Conservation (phyloP, 2,888 invertebrate species). For the Lapara coniferarum region DNA sequence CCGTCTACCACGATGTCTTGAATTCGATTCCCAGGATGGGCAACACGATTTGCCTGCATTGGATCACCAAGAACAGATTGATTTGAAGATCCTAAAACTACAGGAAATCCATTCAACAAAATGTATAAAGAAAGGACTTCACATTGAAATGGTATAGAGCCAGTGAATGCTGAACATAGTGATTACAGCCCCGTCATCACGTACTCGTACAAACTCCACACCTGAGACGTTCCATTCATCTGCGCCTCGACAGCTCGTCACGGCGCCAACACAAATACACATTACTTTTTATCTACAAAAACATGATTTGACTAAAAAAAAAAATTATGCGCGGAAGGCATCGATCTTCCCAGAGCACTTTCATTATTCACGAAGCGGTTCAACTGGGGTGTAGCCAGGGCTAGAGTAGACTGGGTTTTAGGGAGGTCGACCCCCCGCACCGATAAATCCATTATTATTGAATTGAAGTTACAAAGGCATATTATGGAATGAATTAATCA, state of each 20-base stretch:
- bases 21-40: too few species aligned
- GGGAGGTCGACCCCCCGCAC: neutral
- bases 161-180: too few species aligned
- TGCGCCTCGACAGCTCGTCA: neutral
- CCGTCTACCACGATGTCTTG: too few species aligned
- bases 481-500: neutral
- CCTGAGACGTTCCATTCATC: constrained; percentile 6
- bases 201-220: constrained; percentile 1
- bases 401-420: neutral
- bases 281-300: constrained; percentile 28
- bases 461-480: neutral
- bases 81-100: too few species aligned
- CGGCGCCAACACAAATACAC: constrained; percentile 10
- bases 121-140: too few species aligned
- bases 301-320: constrained; percentile 29
- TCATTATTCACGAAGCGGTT: constrained; percentile 36
- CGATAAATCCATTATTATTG: constrained; percentile 1
- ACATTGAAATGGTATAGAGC: too few species aligned
- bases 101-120: too few species aligned
- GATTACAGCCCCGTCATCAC: too few species aligned
- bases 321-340: constrained; percentile 28
- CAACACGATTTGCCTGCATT: too few species aligned
- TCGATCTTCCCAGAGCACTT: constrained; percentile 34
- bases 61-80: too few species aligned
- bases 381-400: constrained; percentile 6